Percentiles rank a stretch among this genome's conserved stretches.
Conservation (phyloP, 2,888 invertebrate species). For the Stegana nigrithorax region DNA sequence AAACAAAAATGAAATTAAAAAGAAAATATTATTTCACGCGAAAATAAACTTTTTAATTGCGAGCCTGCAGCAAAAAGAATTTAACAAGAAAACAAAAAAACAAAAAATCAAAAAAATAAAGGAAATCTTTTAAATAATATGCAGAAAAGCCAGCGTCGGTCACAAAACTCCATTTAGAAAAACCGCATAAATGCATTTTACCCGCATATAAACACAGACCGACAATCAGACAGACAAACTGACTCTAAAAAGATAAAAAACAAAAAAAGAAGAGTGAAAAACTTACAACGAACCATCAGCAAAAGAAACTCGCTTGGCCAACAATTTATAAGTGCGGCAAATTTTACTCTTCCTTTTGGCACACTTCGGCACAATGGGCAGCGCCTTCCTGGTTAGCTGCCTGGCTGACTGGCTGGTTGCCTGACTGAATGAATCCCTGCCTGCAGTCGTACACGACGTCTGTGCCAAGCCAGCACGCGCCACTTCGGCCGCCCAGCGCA, state of each 20-base stretch:
- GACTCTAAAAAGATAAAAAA: too few relatives aligned
- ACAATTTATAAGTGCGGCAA: conserved; percentile 51
- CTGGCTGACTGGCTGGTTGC: too few relatives aligned
- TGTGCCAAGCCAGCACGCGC: too few relatives aligned
- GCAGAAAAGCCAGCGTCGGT: background rate
- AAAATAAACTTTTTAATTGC: conserved; percentile 24
- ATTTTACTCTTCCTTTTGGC: conserved; percentile 57
- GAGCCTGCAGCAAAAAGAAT: conserved; percentile 9
- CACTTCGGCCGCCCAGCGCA: conserved; percentile 32
- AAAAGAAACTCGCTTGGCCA: conserved; percentile 31
- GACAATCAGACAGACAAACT: background rate
- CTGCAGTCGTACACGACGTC: conserved; percentile 42
- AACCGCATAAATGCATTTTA: conserved; percentile 22
- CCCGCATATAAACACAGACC: background rate
- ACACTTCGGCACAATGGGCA: conserved; percentile 46
- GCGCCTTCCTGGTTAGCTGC: too few relatives aligned
- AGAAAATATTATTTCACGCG: conserved; percentile 5
- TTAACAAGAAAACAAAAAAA: conserved; percentile 4
- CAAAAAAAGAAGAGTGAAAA: background rate
- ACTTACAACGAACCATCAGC: background rate
- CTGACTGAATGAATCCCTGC: too few relatives aligned
- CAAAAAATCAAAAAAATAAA: conserved; percentile 13
- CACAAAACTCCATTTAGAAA: background rate
- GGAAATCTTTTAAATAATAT: background rate
- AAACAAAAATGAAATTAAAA: background rate